Conservation (phyloP, 2,113 vertebrate genomes). For the Percina caprodes region DNA sequence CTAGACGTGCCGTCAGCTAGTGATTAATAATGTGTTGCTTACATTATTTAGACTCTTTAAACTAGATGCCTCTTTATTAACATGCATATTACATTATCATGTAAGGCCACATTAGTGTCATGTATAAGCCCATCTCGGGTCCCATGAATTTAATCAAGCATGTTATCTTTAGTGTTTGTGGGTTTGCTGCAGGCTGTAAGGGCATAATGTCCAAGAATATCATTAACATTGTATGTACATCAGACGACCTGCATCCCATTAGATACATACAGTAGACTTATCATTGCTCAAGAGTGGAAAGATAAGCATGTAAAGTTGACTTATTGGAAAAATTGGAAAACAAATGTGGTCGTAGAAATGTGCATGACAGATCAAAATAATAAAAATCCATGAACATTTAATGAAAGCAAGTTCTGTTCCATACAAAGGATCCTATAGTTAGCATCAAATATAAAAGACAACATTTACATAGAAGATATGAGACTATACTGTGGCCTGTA, state of each 20-base stretch:
- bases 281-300: constrained; percentile 19
- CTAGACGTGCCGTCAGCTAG: constrained; percentile 19
- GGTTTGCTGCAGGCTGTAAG: constrained; percentile 28
- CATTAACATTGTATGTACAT: constrained; percentile 57
- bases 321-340: constrained; percentile 22
- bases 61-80: constrained; percentile 60
- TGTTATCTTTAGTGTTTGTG: constrained; percentile 39
- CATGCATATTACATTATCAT: constrained; percentile 68
- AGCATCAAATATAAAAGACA: constrained; percentile 40
- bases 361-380: constrained; percentile 36
- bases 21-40: constrained; percentile 67
- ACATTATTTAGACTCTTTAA: constrained; percentile 72
- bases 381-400: constrained; percentile 41
- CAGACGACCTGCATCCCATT: constrained; percentile 26
- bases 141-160: constrained; percentile 59
- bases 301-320: constrained; percentile 35
- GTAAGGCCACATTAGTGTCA: constrained; percentile 59
- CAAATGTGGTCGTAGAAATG: constrained; percentile 26
- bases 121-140: constrained; percentile 30
- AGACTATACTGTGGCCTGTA: not conserved
- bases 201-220: constrained; percentile 27
- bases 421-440: constrained; percentile 20
- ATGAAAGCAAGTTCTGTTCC: constrained; percentile 17
- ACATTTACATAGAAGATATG: constrained; percentile 43
- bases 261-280: not conserved